Base-by-base conservation (phyloP, 2,113 vertebrate genomes). In the Lanius collurio region DNA sequence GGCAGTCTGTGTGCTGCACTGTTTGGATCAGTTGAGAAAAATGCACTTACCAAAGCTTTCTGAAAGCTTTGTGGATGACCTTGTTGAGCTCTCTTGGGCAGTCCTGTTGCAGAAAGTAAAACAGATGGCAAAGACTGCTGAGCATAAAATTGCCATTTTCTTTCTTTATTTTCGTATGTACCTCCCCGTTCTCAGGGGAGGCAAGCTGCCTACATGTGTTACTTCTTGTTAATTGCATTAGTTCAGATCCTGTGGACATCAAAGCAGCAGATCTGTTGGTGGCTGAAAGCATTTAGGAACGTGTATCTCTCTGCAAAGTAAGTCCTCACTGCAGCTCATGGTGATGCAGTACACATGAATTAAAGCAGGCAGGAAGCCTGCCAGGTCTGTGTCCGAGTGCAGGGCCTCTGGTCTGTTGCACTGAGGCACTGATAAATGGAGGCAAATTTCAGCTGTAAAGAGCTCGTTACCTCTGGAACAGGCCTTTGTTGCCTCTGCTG, bases 1-100 rank as follows among this genome's bases (percentile, higher is more conserved):
- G 70, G 31, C 31, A 83, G 59, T 15, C 41, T 80, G 11, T 64
- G 44, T 53, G 30, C 47, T 89, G n/a, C 65, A 33, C 42, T 47
- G 39, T 70, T 92, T 90, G 68, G 70, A 81, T 80, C 76, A 59
- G 31, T 62, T 86, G 47, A 69, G 92, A 83, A 79, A 93, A 91
- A 91, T 37, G 37, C 70, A 57, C 37, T 90, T 82, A 59, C 11
- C 57, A 79, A 76, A 90, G 62, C 67, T 87, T 87, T 82, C 65
- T 87, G 62, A 78, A 67, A 60, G 73, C 81, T 86, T 35, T 33
- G 13, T 65, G 57, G 44, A 31, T 90, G 55, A 92, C 46, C 42
- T 19, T 18, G 21, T 49, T 77, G 83, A 90, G 74, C 59, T 76
- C 77, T 52, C 49, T 71, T 62, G 50, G 50, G 46, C 49, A 27